Evolutionary conservation across 92 coral and sea anemone species (phyloP), one percentile per base, ranked within the genome.

Genomic region (Chrysogorgia sp.): DNA sequence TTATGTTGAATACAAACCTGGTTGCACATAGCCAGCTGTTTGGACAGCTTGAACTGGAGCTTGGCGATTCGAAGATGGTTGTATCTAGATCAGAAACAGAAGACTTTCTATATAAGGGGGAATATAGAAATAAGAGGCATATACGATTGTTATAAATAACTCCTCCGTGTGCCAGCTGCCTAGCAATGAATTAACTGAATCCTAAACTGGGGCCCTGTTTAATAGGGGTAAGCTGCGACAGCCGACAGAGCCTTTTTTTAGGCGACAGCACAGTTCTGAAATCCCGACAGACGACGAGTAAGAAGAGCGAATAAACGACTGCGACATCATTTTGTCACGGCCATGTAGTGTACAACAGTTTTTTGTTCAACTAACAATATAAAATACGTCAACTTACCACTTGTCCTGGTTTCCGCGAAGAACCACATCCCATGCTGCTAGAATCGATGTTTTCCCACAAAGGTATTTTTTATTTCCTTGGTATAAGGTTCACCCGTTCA

Each of bases 381-480:
- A n/a, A n/a, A n/a, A n/a, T n/a, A n/a, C n/a, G 2, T 0, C 1
- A 14, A 47, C 78, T 43, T 40, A 71, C 78, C 78, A 71, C 64
- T 53, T 19, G 45, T 7, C 78, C 78, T 3, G 45, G 63, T n/a
- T n/a, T n/a, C 29, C 45, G 26, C 32, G 78, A 71, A n/a, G 78
- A 71, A 0, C 78, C 78, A 17, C 78, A 71, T 71, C 78, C 78
- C 78, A 71, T 71, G 1, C 8, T 34, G 32, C 37, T 45, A 20
- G 19, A 10, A 26, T 33, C 23, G 43, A 22, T 29, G 20, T 17
- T 41, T 23, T 26, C 19, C 26, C 77, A 25, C 58, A 69, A 25
- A 52, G 59, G 12, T 37, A 12, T 12, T 37, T 20, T 14, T 55
- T 70, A 41, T 70, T 3, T 2, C 12, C 77, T 28, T 41, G 23